phyloP scores from a whole-genome alignment of 2,113 vertebrate genomes.

The Aegotheles bennettii region DNA sequence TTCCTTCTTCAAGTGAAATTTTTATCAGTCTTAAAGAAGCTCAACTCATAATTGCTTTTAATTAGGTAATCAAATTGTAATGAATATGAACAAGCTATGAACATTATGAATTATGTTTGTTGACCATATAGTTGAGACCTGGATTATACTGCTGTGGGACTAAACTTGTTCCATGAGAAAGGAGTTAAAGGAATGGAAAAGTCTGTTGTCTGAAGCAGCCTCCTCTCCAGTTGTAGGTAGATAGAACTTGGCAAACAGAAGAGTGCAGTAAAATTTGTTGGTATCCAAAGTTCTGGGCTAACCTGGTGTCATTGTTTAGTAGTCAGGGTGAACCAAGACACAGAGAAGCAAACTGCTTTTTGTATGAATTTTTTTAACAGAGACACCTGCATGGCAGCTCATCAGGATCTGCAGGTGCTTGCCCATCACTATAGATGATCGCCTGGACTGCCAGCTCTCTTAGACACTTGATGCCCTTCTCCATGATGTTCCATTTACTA shows the following conservation, averaged over 20 bases:
- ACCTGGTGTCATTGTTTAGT: not conserved
- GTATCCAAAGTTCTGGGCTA: not conserved
- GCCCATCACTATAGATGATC: too few species aligned
- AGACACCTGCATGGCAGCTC: too few species aligned
- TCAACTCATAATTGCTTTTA: not conserved
- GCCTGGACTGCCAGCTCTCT: too few species aligned
- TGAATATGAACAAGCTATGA: not conserved
- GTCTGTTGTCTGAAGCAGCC: not conserved
- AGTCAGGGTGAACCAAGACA: too few species aligned
- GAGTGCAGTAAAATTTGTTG: not conserved
- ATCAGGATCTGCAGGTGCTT: too few species aligned
- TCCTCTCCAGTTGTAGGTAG: not conserved
- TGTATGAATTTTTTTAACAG: too few species aligned
- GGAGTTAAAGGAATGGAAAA: not conserved
- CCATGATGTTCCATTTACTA: too few species aligned
- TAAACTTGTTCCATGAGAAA: not conserved
- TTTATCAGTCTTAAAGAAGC: not conserved
- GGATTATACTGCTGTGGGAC: not conserved
- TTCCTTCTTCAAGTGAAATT: conserved; percentile 38
- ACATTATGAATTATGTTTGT: not conserved
- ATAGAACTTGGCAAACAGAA: not conserved
- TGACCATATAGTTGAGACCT: not conserved
- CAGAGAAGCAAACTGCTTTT: too few species aligned
- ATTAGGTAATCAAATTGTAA: not conserved
- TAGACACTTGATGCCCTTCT: too few species aligned